phyloP scores from a whole-genome alignment of 2,113 vertebrate species.

The Nothocercus julius region DNA sequence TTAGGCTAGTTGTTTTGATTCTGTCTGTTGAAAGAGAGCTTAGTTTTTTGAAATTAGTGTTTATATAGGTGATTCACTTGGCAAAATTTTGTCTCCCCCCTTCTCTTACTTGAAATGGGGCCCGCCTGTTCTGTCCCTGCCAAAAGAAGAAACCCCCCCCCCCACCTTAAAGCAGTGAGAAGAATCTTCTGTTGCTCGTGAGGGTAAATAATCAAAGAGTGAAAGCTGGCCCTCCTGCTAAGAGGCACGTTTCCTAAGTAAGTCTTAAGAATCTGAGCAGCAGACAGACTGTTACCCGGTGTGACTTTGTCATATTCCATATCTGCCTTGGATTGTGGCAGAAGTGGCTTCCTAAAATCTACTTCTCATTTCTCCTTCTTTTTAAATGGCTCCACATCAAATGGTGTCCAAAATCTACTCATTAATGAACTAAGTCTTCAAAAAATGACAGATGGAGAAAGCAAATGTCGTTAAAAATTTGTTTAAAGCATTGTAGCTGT shows the following conservation, averaged over 20 bases:
- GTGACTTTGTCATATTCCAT: slow-evolving; percentile 28
- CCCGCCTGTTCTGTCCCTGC: neutral
- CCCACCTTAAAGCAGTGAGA: neutral
- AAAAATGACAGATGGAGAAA: slow-evolving; percentile 59
- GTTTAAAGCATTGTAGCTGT: slow-evolving; percentile 8
- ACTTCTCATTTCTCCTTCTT: neutral
- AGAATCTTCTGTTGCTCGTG: neutral
- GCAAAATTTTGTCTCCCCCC: neutral
- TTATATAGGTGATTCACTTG: neutral
- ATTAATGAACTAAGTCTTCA: slow-evolving; percentile 25
- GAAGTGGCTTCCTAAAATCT: slow-evolving; percentile 28
- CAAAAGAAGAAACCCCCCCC: too few species aligned
- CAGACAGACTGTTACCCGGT: neutral
- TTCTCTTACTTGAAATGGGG: neutral
- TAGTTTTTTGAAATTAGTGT: neutral
- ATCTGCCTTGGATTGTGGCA: neutral
- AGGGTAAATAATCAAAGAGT: neutral
- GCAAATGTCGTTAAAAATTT: slow-evolving; percentile 62
- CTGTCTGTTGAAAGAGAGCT: neutral
- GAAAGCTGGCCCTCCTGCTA: neutral
- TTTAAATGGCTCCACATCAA: slow-evolving; percentile 46
- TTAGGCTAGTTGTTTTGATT: neutral
- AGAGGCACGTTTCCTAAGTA: neutral
- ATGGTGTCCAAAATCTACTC: slow-evolving; percentile 46
- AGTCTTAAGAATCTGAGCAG: slow-evolving; percentile 26